phyloP scores from a whole-genome alignment of 2,888 invertebrate genomes.

The Tetranychus truncatus region DNA sequence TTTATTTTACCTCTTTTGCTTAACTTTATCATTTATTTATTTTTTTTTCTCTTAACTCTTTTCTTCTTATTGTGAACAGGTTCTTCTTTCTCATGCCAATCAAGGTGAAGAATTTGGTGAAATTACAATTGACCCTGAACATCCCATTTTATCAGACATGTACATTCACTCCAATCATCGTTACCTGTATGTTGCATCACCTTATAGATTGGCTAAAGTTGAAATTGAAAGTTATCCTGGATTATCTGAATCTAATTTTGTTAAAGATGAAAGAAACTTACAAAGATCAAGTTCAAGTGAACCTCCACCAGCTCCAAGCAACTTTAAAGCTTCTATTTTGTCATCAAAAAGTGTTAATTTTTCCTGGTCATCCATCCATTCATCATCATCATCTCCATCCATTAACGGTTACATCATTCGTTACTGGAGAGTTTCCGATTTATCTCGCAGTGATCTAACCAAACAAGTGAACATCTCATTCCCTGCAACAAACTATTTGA shows the following conservation, averaged over 20 bases:
- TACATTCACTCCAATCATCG: slow-evolving; percentile 62
- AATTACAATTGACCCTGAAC: slow-evolving; percentile 52
- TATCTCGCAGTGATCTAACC: slow-evolving; percentile 23
- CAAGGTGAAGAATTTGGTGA: slow-evolving; percentile 66
- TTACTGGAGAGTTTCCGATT: slow-evolving; percentile 17
- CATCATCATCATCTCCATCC: background rate
- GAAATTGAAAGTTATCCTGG: background rate
- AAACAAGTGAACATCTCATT: slow-evolving; percentile 26
- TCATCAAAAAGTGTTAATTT: slow-evolving; percentile 1
- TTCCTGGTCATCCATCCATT: background rate
- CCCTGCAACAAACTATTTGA: slow-evolving; percentile 18
- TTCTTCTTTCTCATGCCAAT: slow-evolving; percentile 46
- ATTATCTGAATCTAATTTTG: slow-evolving; percentile 1
- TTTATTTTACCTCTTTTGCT: background rate
- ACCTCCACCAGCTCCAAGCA: background rate
- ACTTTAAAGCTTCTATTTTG: background rate
- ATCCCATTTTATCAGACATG: slow-evolving; percentile 68
- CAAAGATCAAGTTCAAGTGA: background rate
- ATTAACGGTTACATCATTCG: background rate
- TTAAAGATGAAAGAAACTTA: background rate
- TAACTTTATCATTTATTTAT: slow-evolving; percentile 5
- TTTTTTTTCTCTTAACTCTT: slow-evolving; percentile 26
- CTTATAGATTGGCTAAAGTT: slow-evolving; percentile 36
- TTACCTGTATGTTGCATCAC: slow-evolving; percentile 64
- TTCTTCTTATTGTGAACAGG: slow-evolving; percentile 35